These are phyloP conservation scores for Eupeodes corollae DNA, from an alignment of 1,140 invertebrate species.

Conservation along the genomic window DNA sequence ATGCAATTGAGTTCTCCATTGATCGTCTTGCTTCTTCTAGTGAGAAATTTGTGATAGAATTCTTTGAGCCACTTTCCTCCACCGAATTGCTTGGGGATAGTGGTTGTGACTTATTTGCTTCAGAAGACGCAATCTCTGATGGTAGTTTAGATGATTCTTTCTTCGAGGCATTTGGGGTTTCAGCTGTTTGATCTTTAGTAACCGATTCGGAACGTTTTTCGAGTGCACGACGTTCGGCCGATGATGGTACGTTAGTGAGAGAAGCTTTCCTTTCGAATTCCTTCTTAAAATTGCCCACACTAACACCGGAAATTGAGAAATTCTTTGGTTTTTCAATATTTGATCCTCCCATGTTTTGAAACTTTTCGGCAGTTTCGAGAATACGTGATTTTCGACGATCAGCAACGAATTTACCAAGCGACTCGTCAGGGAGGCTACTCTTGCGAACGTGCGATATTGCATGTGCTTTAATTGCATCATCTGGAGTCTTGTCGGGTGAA, in stretches of 20 bases:
- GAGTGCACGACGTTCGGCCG: conserved; percentile 21
- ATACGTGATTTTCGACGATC: conserved; percentile 52
- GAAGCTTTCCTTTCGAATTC: conserved; percentile 70
- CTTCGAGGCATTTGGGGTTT: conserved; percentile 7
- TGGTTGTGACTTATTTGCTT: conserved; percentile 3
- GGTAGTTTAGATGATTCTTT: conserved; percentile 7
- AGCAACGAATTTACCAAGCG: conserved; percentile 30
- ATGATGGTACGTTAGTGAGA: conserved; percentile 40
- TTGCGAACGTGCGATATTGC: conserved; percentile 22
- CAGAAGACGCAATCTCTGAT: conserved; percentile 9
- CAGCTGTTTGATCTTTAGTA: conserved; percentile 21
- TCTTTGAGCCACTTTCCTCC: conserved; percentile 28
- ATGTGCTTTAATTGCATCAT: not conserved
- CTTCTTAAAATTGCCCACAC: conserved; percentile 70
- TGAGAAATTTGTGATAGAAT: conserved; percentile 26
- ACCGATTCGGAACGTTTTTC: conserved; percentile 30
- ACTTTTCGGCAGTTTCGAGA: conserved; percentile 59
- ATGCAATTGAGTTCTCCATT: conserved; percentile 39
- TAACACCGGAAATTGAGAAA: conserved; percentile 61
- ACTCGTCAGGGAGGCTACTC: conserved; percentile 36
- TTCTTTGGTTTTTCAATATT: conserved; percentile 59
- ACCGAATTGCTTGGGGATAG: conserved; percentile 13
- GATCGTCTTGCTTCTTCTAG: conserved; percentile 34
- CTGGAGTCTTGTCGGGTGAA: conserved; percentile 13
- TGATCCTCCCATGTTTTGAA: conserved; percentile 45